phyloP scores from a whole-genome alignment of 2,797 vertebrate genomes.

The Crypturellus tataupa region DNA sequence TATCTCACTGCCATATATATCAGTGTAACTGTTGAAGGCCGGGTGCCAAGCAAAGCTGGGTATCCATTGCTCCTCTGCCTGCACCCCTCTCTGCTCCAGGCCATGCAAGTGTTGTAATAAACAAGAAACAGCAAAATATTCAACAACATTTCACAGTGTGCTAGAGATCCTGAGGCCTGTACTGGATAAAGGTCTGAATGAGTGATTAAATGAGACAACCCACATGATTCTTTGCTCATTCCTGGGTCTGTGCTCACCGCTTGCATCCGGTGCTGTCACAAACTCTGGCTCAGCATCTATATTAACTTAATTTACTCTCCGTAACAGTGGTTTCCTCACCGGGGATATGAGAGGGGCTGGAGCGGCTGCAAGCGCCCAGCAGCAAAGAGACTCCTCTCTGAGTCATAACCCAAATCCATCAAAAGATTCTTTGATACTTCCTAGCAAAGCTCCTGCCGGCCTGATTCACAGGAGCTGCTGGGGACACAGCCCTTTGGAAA shows the following conservation, averaged over 20 bases:
- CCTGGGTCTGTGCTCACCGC: neutral
- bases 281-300: neutral
- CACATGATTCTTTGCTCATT: rapidly evolving
- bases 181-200: neutral
- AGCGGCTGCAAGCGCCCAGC: neutral
- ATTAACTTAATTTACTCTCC: neutral
- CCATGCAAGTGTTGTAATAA: neutral
- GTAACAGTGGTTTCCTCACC: neutral
- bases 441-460: neutral
- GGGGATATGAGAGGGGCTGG: neutral
- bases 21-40: neutral
- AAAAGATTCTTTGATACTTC: conserved; percentile 26
- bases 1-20: neutral
- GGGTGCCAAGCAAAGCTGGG: neutral
- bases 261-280: neutral
- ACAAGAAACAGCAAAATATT: neutral
- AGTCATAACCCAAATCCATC: conserved; percentile 40
- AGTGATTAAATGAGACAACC: neutral
- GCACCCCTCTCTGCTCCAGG: neutral
- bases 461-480: conserved; percentile 15
- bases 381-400: conserved; percentile 12
- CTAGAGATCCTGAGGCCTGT: neutral
- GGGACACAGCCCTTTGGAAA: neutral
- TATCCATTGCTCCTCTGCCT: neutral
- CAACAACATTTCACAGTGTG: neutral